A percentile compares a stretch with the other conserved stretches of the same genome.
phyloP scores from a whole-genome alignment of 92 coral and sea anemone genomes.

The Diadumene lineata region DNA sequence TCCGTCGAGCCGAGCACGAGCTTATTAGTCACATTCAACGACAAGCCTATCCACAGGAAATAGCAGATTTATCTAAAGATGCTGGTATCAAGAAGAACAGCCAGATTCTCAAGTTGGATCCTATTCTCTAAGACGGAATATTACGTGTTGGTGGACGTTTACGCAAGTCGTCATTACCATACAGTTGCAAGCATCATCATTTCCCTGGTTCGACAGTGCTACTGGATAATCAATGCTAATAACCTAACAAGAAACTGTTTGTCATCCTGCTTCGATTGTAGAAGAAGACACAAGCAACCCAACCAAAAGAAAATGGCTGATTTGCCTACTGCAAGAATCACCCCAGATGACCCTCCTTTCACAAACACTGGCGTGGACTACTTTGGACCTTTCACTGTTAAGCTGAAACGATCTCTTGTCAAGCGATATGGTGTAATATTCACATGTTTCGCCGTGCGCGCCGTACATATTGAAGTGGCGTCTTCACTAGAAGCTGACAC shows the following conservation, averaged over 20 bases:
- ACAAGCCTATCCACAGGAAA: constrained; percentile 11
- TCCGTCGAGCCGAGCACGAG: constrained; percentile 12
- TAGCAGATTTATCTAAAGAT: background rate
- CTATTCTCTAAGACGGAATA: constrained; percentile 15
- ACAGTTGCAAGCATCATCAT: constrained; percentile 44
- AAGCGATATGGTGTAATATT: constrained; percentile 11
- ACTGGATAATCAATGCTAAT: constrained; percentile 34
- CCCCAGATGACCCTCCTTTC: constrained; percentile 19
- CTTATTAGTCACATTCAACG: constrained; percentile 14
- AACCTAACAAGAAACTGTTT: constrained; percentile 25
- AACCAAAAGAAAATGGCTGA: constrained; percentile 41
- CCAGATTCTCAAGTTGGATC: constrained; percentile 18
- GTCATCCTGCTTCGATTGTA: constrained; percentile 20
- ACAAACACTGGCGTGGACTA: constrained; percentile 7
- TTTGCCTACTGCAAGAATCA: background rate
- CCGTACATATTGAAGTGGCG: background rate
- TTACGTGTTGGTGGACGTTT: constrained; percentile 52
- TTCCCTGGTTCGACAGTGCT: constrained; percentile 24
- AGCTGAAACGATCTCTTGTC: background rate
- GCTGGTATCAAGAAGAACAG: constrained; percentile 7
- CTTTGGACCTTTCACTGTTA: constrained; percentile 10
- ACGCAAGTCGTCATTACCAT: constrained; percentile 27
- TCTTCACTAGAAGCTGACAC: constrained; percentile 1
- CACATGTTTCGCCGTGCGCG: constrained; percentile 10
- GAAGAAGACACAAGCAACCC: constrained; percentile 16